Percentiles rank a stretch among this genome's conserved stretches.
phyloP scores from a whole-genome alignment of 2,888 invertebrate species.

The Temnothorax rugatulus region DNA sequence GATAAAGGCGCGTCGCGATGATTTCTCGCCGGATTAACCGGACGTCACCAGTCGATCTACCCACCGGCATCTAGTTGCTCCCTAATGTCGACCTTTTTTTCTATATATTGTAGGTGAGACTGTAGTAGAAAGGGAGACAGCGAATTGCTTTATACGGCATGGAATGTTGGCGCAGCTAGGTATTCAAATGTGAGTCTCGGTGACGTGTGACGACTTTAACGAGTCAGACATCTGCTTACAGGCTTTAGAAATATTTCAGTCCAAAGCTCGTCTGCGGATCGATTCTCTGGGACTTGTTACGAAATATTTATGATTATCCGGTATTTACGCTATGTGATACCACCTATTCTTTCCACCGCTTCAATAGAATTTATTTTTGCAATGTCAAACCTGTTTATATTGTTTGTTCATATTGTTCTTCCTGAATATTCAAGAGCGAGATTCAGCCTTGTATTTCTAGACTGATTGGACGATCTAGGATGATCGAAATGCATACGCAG shows the following conservation, averaged over 20 bases:
- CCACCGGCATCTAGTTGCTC: not conserved
- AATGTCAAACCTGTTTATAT: not conserved
- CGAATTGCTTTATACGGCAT: not conserved
- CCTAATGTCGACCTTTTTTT: not conserved
- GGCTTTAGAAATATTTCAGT: not conserved
- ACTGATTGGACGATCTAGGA: not conserved
- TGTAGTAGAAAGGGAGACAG: not conserved
- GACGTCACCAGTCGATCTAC: not conserved
- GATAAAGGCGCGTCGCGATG: not conserved
- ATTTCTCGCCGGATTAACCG: not conserved
- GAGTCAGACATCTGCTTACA: not conserved
- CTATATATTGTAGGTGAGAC: not conserved
- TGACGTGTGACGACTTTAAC: not conserved
- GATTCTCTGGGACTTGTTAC: not conserved
- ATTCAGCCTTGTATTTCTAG: not conserved
- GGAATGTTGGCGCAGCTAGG: not conserved
- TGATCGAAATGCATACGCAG: not conserved
- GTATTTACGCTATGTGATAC: not conserved
- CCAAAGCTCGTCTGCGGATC: not conserved
- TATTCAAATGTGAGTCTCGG: not conserved
- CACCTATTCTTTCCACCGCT: not conserved
- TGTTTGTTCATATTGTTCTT: not conserved
- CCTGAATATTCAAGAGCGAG: not conserved
- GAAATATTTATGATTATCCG: not conserved
- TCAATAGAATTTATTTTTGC: not conserved